A percentile compares a stretch with the other conserved stretches of the same genome.
phyloP scores from a whole-genome alignment of 53 echinoderm and acorn worm genomes.

The Glandiceps talaboti region DNA sequence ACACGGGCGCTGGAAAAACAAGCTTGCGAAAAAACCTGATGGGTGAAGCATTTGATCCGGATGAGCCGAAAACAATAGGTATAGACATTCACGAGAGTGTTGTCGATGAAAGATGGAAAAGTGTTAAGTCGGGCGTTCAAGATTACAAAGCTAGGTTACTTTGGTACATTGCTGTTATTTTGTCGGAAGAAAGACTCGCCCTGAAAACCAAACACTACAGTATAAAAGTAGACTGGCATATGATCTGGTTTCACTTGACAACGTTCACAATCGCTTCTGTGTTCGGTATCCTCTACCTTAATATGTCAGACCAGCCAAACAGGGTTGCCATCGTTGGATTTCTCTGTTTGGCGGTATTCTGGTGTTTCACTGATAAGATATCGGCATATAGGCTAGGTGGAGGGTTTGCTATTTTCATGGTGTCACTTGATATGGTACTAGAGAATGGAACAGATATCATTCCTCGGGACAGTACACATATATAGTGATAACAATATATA shows the following conservation, averaged over 20 bases:
- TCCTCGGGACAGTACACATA: no score
- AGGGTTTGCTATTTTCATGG: not conserved
- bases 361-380: not conserved
- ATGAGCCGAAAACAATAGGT: not conserved
- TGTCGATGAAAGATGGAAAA: not conserved
- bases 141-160: not conserved
- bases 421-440: not conserved
- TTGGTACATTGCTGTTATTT: constrained; percentile 1
- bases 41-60: constrained; percentile 5
- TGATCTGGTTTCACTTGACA: not conserved
- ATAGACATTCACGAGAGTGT: not conserved
- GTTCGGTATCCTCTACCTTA: not conserved
- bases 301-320: not conserved
- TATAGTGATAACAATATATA: not conserved
- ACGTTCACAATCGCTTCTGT: not conserved
- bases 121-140: not conserved
- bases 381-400: not conserved
- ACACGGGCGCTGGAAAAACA: constrained; percentile 6
- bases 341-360: not conserved
- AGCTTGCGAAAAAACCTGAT: constrained; percentile 9
- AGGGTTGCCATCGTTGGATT: not conserved
- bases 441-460: not conserved
- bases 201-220: not conserved
- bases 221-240: not conserved
- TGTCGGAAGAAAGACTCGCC: not conserved